These are phyloP conservation scores for Acrossocheilus fasciatus DNA, from an alignment of 2,797 vertebrate species.

Conservation along the genomic window DNA sequence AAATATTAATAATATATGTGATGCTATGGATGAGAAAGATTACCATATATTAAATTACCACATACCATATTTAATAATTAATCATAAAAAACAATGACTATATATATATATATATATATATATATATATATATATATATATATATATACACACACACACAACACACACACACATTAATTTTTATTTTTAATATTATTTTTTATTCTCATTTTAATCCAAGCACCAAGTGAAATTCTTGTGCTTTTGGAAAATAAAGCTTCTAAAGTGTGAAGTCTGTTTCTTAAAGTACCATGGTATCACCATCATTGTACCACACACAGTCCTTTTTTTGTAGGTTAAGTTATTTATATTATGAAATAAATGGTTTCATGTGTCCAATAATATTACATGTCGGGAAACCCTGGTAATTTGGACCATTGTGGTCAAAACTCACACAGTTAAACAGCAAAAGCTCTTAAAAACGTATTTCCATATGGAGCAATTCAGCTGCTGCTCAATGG, in stretches of 20 bases:
- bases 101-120: no score
- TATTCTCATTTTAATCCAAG: neutral
- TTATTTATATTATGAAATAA: constrained; percentile 30
- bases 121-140: neutral
- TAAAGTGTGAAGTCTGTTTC: neutral
- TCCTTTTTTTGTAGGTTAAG: neutral
- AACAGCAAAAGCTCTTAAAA: neutral
- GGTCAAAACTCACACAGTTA: neutral
- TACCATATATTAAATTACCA: neutral
- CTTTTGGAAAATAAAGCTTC: neutral
- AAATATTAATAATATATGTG: neutral
- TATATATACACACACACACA: neutral
- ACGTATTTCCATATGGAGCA: constrained; percentile 19
- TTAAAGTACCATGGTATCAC: constrained; percentile 4
- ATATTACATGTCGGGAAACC: neutral
- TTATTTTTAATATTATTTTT: neutral
- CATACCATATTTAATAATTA: neutral
- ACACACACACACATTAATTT: no score
- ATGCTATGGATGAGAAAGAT: neutral
- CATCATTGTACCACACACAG: constrained; percentile 9
- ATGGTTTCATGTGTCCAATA: constrained; percentile 12
- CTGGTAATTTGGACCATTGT: neutral
- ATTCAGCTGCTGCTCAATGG: neutral
- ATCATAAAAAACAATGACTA: neutral
- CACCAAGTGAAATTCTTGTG: neutral